These are phyloP conservation scores for Eilema depressum DNA, from an alignment of 2,888 invertebrate species.

Conservation along the genomic window DNA sequence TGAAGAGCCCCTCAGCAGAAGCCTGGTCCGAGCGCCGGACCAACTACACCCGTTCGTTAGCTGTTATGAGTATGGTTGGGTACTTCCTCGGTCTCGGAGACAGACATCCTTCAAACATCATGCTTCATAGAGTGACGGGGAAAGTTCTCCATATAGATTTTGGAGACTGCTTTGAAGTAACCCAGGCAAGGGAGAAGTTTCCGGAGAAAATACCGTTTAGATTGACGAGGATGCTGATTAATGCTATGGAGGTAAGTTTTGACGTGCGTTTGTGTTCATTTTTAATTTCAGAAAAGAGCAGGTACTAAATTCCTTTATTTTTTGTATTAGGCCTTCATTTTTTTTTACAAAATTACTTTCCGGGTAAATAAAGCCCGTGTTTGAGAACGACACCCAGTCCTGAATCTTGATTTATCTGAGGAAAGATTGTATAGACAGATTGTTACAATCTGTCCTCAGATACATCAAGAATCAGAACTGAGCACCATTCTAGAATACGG, in stretches of 20 bases:
- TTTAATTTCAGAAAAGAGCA: background rate
- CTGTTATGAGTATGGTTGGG: slow-evolving; percentile 99
- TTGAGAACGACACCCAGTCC: no score
- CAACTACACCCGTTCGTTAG: slow-evolving; percentile 98
- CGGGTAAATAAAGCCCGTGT: no score
- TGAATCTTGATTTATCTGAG: no score
- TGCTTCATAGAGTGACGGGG: slow-evolving; percentile 98
- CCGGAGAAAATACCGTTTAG: slow-evolving; percentile 99
- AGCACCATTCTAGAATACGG: no score
- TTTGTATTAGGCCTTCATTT: no score
- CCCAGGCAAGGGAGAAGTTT: slow-evolving; percentile 99
- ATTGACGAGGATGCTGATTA: slow-evolving; percentile 98
- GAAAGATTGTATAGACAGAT: no score
- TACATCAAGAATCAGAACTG: no score
- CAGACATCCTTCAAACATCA: slow-evolving; percentile 98
- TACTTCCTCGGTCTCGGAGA: slow-evolving; percentile 99
- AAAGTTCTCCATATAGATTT: slow-evolving; percentile 99
- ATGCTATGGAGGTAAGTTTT: slow-evolving; percentile 94
- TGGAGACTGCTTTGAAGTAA: slow-evolving; percentile 99
- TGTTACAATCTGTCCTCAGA: no score
- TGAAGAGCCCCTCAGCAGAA: slow-evolving; percentile 98
- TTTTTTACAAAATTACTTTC: no score
- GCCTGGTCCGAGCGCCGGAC: slow-evolving; percentile 99
- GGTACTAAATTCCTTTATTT: no score
- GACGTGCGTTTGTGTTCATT: background rate